These are phyloP conservation scores for Mesorhabditis sp. DNA, from an alignment of 2,888 invertebrate species.

Conservation along the genomic window DNA sequence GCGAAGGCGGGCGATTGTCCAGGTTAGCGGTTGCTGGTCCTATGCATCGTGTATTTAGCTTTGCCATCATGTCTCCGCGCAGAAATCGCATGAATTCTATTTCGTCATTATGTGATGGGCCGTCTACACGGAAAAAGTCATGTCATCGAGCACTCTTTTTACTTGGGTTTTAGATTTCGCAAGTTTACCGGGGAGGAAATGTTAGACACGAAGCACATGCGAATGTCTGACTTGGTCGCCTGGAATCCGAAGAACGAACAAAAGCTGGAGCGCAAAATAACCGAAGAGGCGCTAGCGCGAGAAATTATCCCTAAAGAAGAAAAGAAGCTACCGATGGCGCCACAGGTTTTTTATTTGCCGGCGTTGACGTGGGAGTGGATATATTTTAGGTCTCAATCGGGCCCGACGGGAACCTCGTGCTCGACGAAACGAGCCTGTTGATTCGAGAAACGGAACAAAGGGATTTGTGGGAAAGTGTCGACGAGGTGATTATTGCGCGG, in stretches of 20 bases:
- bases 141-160: background rate
- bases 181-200: constrained; percentile 30
- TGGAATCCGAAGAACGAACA: constrained; percentile 49
- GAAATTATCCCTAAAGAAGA: constrained; percentile 29
- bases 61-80: background rate
- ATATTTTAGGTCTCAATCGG: constrained; percentile 39
- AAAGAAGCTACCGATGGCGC: constrained; percentile 18
- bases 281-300: constrained; percentile 26
- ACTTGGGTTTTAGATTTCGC: background rate
- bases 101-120: background rate
- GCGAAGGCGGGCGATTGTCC: background rate
- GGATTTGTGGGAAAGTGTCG: constrained; percentile 43
- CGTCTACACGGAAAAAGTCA: background rate
- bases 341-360: constrained; percentile 18
- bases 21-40: background rate
- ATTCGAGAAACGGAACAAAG: constrained; percentile 27
- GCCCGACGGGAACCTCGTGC: constrained; percentile 37
- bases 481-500: constrained; percentile 34
- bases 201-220: constrained; percentile 36
- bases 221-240: constrained; percentile 40
- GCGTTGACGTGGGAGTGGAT: background rate
- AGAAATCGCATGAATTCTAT: background rate
- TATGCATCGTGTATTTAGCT: background rate
- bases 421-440: constrained; percentile 45
- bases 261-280: constrained; percentile 20